These are phyloP conservation scores for Craseonycteris thonglongyai DNA, from an alignment of 2,113 vertebrate genomes.

Conservation along the genomic window DNA sequence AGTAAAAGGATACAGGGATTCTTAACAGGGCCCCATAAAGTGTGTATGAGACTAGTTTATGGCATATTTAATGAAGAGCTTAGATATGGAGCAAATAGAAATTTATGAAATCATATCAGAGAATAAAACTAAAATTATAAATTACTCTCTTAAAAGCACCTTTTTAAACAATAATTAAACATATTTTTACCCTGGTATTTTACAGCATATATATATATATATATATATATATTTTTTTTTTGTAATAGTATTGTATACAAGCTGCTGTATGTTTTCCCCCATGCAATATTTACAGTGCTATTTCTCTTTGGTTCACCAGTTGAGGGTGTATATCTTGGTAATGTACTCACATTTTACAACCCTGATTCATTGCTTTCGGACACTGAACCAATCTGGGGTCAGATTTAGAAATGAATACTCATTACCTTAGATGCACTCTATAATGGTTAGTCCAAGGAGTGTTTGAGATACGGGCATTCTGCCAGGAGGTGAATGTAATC, in stretches of 20 bases:
- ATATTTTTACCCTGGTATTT: background rate
- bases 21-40: background rate
- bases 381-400: background rate
- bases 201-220: background rate
- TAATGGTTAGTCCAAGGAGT: constrained; percentile 6
- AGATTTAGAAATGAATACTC: background rate
- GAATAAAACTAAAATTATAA: background rate
- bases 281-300: background rate
- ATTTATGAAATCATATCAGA: background rate
- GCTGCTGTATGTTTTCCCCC: background rate
- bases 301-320: background rate
- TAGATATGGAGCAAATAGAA: background rate
- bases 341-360: background rate
- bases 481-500: background rate
- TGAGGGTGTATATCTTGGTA: background rate
- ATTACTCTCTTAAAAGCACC: background rate
- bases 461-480: background rate
- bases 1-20: background rate
- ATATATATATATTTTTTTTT: too few relatives aligned
- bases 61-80: background rate
- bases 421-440: background rate
- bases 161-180: background rate
- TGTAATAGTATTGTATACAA: background rate
- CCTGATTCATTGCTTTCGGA: constrained; percentile 4
- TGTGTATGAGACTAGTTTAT: background rate